Evolutionary conservation across 2,888 invertebrate genomes (phyloP), one percentile per base, ranked within the genome.

Genomic region (Archaeoteleia sp.): DNA sequence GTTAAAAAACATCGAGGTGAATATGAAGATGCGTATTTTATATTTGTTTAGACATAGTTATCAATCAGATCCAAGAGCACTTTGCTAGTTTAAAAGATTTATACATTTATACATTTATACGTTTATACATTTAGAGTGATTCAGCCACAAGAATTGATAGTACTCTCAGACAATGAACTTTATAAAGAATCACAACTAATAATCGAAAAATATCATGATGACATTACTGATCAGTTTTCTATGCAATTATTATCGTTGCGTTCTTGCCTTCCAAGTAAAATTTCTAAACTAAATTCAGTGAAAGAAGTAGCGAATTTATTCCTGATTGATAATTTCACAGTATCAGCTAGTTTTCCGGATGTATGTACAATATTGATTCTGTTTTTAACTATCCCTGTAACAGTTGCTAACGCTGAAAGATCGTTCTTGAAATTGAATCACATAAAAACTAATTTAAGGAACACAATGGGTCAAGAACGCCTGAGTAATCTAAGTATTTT

Each of bases 311-410:
- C 48, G 17, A n/a, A 62, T 30, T 57, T 62, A 30, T 1, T 67
- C 1, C 12, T 67, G 10, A 57, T 57, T 8, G 29, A 62, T n/a
- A 27, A 60, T 23, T 49, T 37, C 23, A 42, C 49, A 43, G 25
- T 67, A 30, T 32, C 66, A 6, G 29, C 54, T 9, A 60, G 60
- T 27, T 67, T 67, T 27, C 49, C 66, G n/a, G 66, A 55, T 9
- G 55, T 67, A 1, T 49, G 37, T 30, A 37, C 55, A 7, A 27
- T 39, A 9, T 40, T 48, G 5, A 14, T 67, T 10, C 10, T 67
- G 17, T 57, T 62, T 45, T 27, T 67, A 12, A 67, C 57, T 3
- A 43, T 62, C 46, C 57, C 46, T 0, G 20, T 20, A 20, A 20
- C 20, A 20, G 20, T 20, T 20, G 20, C 20, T 20, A 2, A 2